Evolutionary conservation across 2,113 vertebrate species (phyloP), one percentile per base, ranked within the genome.

Genomic region (Ramphastos sulfuratus): DNA sequence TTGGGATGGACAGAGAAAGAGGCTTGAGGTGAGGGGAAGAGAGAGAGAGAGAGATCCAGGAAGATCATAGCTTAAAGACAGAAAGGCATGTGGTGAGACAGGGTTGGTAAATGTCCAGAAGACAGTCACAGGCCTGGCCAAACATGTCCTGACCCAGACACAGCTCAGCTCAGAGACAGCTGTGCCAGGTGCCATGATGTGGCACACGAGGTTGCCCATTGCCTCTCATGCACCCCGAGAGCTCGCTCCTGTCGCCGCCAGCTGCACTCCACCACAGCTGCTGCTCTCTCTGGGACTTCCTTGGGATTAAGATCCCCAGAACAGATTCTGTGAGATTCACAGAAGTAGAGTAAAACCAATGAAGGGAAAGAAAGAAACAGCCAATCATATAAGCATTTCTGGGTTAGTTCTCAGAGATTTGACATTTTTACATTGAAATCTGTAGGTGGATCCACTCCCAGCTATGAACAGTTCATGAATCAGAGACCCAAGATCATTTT

Each of bases 41-140:
- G 63, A 44, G 48, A 70, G 19, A 33, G 30, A 54, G 17, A 44
- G 37, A 55, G 42, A 42, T 70, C 30, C 10, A 12, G 75, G 33
- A 82, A 46, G 16, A 50, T 33, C 9, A 4, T 10, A 52, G 60
- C 37, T 58, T 19, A 54, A 35, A 73, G 66, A 85, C 67, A 84
- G 72, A 91, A 83, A 88, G 76, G 88, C 93, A 93, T 73, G 94
- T 79, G 78, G 84, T 79, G 87, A 86, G 83, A 25, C 42, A 61
- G 71, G 46, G 83, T 59, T 93, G 86, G 50, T 52, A n/a, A 74
- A 65, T 7, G n/a, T 46, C 71, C 6, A 1, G 81, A n/a, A 90
- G 27, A 50, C 25, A 79, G 64, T 50, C 79, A 18, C 60, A 89
- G 89, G 79, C 75, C 85, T 67, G 82, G 92, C 69, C 82, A 50